Conservation (phyloP, 2,888 invertebrate species). For the Drosophila falleni region DNA sequence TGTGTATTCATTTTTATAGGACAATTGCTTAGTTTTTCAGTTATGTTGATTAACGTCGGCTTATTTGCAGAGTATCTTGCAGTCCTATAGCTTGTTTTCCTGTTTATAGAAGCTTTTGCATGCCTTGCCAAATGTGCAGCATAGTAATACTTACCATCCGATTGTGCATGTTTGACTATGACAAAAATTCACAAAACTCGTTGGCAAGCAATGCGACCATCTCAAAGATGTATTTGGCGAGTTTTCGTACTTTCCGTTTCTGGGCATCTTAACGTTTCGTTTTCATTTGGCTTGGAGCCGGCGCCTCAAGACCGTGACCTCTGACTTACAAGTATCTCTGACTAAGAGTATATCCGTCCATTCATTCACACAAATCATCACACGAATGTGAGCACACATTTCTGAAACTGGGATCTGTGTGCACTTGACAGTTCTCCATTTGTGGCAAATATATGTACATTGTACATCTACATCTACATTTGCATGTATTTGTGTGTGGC, state of each 20-base stretch:
- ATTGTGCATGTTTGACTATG: slow-evolving; percentile 57
- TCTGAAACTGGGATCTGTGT: slow-evolving; percentile 28
- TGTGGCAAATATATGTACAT: slow-evolving; percentile 19
- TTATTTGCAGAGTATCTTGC: slow-evolving; percentile 5
- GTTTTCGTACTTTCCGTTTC: neutral
- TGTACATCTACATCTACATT: neutral
- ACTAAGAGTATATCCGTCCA: slow-evolving; percentile 10
- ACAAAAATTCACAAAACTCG: slow-evolving; percentile 44
- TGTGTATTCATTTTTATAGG: too few relatives aligned
- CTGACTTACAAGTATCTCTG: slow-evolving; percentile 53
- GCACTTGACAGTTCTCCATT: slow-evolving; percentile 44
- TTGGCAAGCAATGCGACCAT: slow-evolving; percentile 39
- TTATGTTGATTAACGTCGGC: neutral
- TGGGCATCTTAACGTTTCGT: slow-evolving; percentile 43
- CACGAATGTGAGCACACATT: slow-evolving; percentile 25
- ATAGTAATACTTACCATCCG: slow-evolving; percentile 50
- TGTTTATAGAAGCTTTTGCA: slow-evolving; percentile 20
- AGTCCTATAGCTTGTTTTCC: slow-evolving; percentile 16
- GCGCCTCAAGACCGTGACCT: slow-evolving; percentile 63
- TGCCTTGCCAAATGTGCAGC: slow-evolving; percentile 54
- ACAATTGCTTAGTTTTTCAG: neutral
- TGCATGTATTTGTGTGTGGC: slow-evolving; percentile 9
- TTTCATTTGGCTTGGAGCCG: slow-evolving; percentile 50
- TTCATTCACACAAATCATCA: slow-evolving; percentile 24
- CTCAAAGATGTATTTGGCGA: neutral